Conservation (phyloP, 1,140 invertebrate genomes). For the Idris sp. region DNA sequence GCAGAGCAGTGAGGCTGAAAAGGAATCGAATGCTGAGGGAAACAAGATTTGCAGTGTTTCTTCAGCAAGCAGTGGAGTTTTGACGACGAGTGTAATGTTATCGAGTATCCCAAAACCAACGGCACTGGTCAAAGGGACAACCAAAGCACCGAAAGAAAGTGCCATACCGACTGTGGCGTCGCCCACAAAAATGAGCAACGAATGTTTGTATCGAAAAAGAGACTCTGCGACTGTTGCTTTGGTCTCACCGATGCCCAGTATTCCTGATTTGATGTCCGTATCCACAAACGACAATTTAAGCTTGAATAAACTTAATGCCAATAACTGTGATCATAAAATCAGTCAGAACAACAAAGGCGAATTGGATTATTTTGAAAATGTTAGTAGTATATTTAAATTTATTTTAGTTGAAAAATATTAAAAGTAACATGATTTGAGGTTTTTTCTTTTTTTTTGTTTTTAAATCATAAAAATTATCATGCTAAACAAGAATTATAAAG, state of each 20-base stretch:
- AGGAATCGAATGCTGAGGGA: too few species aligned
- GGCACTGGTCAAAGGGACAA: conserved; percentile 91
- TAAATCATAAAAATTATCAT: too few species aligned
- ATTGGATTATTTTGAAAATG: conserved; percentile 74
- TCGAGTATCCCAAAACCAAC: conserved; percentile 92
- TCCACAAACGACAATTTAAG: conserved; percentile 83
- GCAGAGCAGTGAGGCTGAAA: too few species aligned
- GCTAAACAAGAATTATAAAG: too few species aligned
- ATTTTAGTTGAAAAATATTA: too few species aligned
- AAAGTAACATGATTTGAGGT: too few species aligned
- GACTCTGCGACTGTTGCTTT: conserved; percentile 83
- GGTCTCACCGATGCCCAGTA: conserved; percentile 86
- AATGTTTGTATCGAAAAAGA: conserved; percentile 76
- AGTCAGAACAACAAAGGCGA: conserved; percentile 80
- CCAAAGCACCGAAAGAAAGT: conserved; percentile 80
- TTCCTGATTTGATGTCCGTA: conserved; percentile 77
- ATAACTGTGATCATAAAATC: conserved; percentile 81
- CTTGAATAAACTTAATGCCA: conserved; percentile 83
- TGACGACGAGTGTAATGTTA: not conserved
- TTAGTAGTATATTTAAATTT: conserved; percentile 40
- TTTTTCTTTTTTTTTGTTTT: too few species aligned
- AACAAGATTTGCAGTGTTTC: too few species aligned
- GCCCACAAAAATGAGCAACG: conserved; percentile 67
- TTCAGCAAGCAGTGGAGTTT: too few species aligned
- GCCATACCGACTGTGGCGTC: conserved; percentile 61